Evolutionary conservation across 2,888 invertebrate species (phyloP).

Genomic region (Leucoptera coffeella): DNA sequence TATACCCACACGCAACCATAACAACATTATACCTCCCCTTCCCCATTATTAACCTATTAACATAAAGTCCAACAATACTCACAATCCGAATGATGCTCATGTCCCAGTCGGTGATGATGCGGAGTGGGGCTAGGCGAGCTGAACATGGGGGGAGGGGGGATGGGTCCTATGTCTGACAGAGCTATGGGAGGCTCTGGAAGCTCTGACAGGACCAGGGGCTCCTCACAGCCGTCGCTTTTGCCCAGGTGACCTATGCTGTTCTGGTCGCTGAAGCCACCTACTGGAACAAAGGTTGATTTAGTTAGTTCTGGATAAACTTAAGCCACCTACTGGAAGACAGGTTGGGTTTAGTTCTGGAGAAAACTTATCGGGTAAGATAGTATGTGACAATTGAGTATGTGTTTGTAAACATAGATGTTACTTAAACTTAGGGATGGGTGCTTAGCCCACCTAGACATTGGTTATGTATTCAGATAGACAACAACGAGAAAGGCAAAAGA

Average conservation of each 20-base stretch:
- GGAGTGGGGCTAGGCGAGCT: constrained; percentile 79
- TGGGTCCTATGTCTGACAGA: constrained; percentile 87
- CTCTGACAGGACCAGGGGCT: constrained; percentile 72
- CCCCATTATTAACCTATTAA: no score
- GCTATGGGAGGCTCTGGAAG: constrained; percentile 90
- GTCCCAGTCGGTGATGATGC: constrained; percentile 21
- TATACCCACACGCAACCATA: no score
- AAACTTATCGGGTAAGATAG: neutral
- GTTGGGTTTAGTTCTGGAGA: no score
- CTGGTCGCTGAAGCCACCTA: constrained; percentile 46
- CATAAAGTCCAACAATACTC: constrained; percentile 10
- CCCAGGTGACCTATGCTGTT: constrained; percentile 18
- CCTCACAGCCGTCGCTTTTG: constrained; percentile 18
- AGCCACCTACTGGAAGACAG: constrained; percentile 41
- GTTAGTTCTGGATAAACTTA: no score
- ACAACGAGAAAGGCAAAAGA: no score
- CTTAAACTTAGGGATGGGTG: no score
- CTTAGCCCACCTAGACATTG: no score
- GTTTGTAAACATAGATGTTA: no score
- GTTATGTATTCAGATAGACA: no score
- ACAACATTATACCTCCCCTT: no score
- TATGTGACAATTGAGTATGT: no score
- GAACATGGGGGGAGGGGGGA: constrained; percentile 94
- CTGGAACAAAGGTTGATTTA: no score
- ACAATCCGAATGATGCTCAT: constrained; percentile 35